Evolutionary conservation across 2,113 vertebrate genomes (phyloP).

Genomic region (Ictidomys tridecemlineatus): DNA sequence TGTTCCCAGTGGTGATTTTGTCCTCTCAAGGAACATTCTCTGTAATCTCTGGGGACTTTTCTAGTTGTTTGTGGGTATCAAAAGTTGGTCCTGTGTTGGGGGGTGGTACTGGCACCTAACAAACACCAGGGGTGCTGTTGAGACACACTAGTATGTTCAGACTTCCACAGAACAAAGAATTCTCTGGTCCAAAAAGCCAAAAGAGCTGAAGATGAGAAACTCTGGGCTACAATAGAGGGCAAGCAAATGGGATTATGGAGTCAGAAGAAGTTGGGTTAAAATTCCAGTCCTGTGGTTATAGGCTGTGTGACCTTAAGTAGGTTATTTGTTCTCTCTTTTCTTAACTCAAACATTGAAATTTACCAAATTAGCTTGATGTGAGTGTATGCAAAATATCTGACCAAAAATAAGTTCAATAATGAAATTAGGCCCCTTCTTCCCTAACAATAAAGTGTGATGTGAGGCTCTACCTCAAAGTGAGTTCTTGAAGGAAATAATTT

Average conservation of each 20-base stretch:
- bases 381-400: not conserved
- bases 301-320: not conserved
- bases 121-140: not conserved
- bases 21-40: not conserved
- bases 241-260: not conserved
- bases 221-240: not conserved
- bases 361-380: not conserved
- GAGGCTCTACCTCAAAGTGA: not conserved
- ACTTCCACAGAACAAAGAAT: not conserved
- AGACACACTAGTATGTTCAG: not conserved
- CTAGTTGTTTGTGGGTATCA: not conserved
- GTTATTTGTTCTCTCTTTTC: not conserved
- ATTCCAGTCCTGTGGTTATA: not conserved
- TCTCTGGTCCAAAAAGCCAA: not conserved
- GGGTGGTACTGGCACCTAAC: not conserved
- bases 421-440: not conserved
- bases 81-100: not conserved
- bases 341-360: not conserved
- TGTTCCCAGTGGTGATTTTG: not conserved
- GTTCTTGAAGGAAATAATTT: not conserved
- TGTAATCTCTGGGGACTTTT: not conserved
- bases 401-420: not conserved
- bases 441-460: not conserved
- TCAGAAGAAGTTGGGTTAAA: not conserved
- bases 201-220: not conserved